These are phyloP conservation scores for Eristalinus aeneus DNA, from an alignment of 2,888 invertebrate genomes.

Conservation along the genomic window DNA sequence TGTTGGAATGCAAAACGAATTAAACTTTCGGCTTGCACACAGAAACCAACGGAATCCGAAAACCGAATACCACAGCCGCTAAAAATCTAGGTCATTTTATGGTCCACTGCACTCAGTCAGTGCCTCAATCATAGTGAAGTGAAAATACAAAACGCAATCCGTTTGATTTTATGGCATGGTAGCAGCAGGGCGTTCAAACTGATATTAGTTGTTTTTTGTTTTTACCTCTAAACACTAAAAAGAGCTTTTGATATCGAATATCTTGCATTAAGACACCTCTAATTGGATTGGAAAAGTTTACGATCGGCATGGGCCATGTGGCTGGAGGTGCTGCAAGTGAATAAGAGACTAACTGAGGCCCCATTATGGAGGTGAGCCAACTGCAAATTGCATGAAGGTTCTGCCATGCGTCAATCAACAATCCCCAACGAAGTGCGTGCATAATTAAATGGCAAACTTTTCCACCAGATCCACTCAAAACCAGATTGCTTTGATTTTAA, in stretches of 20 bases:
- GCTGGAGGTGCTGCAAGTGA: too few relatives aligned
- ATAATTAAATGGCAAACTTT: neutral
- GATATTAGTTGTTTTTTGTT: neutral
- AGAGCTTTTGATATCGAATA: neutral
- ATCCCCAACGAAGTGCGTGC: neutral
- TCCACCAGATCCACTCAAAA: neutral
- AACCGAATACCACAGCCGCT: too few relatives aligned
- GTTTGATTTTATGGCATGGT: neutral
- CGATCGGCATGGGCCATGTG: too few relatives aligned
- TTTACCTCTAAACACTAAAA: too few relatives aligned
- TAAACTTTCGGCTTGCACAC: neutral
- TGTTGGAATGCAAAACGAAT: neutral
- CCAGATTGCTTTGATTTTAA: neutral
- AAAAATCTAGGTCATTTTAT: slow-evolving; percentile 38
- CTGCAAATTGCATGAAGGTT: neutral
- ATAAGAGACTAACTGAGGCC: neutral
- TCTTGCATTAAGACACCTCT: neutral
- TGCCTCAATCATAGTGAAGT: neutral
- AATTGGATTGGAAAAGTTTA: neutral
- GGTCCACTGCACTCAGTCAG: slow-evolving; percentile 4
- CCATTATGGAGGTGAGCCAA: neutral
- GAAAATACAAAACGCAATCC: slow-evolving; percentile 1
- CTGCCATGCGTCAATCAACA: neutral
- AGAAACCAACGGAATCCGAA: neutral
- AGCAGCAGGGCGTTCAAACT: too few relatives aligned